Percentiles rank a stretch among this genome's conserved stretches.
These are phyloP conservation scores for Propsilocerus akamusi DNA, from an alignment of 1,140 invertebrate genomes.

Conservation along the genomic window DNA sequence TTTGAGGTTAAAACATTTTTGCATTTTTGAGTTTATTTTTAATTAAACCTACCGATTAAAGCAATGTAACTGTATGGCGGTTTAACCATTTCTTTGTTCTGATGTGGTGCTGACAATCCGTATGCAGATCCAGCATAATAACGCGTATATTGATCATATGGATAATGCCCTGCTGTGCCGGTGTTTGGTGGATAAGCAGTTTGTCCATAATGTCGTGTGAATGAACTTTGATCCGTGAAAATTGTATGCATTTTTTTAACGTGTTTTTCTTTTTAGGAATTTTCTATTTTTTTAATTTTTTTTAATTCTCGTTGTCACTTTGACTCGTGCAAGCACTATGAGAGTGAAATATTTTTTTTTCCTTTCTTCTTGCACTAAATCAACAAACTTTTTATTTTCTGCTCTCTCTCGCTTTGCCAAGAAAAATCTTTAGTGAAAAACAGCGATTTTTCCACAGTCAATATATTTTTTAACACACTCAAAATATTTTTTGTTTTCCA, in stretches of 20 bases:
- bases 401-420: background rate
- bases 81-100: conserved; percentile 81
- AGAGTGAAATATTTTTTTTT: conserved; percentile 1
- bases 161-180: conserved; percentile 30
- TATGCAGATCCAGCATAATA: conserved; percentile 38
- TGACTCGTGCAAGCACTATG: background rate
- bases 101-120: conserved; percentile 37
- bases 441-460: background rate
- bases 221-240: conserved; percentile 70
- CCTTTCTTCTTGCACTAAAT: background rate
- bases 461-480: background rate
- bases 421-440: background rate
- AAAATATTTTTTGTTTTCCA: too few relatives aligned
- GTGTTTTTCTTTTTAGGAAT: background rate
- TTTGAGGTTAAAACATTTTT: background rate
- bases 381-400: too few relatives aligned
- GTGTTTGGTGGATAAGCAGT: conserved; percentile 25
- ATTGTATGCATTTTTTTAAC: conserved; percentile 56
- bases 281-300: background rate
- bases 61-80: conserved; percentile 98
- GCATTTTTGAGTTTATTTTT: background rate
- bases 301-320: background rate
- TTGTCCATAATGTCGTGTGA: conserved; percentile 29
- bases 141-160: conserved; percentile 53
- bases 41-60: conserved; percentile 39